These are phyloP conservation scores for Dryobates pubescens DNA, from an alignment of 2,797 vertebrate genomes.

Conservation along the genomic window DNA sequence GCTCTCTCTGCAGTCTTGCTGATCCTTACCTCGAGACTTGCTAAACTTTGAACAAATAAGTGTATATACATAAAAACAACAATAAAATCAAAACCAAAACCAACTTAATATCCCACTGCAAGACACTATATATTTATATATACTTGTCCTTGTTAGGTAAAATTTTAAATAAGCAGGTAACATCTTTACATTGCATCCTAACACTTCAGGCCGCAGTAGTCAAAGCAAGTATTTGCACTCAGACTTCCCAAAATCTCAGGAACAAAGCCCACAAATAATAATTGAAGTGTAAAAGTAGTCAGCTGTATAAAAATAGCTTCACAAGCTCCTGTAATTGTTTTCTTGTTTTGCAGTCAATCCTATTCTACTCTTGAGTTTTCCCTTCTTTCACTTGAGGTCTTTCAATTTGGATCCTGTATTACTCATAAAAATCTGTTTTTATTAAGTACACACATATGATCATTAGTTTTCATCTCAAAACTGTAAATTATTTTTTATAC, in stretches of 20 bases:
- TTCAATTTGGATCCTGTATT: neutral
- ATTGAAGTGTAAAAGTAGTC: neutral
- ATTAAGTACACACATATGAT: too few relatives aligned
- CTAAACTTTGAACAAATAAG: neutral
- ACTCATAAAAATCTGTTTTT: neutral
- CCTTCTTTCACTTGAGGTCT: neutral
- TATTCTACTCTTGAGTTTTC: neutral
- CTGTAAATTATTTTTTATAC: neutral
- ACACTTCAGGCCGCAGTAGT: accelerated
- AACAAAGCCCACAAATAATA: neutral
- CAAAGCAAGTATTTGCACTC: neutral
- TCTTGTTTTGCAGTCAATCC: neutral
- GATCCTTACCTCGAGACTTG: neutral
- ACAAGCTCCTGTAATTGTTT: neutral
- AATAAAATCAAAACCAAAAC: too few relatives aligned
- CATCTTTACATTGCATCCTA: accelerated
- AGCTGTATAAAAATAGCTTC: accelerated
- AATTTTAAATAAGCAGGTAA: neutral
- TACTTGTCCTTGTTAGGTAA: neutral
- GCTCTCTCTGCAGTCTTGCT: neutral
- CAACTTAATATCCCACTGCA: accelerated
- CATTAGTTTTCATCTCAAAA: neutral
- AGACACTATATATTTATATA: accelerated
- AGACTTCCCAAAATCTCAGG: neutral
- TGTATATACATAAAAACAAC: too few relatives aligned